Base-by-base conservation (phyloP, 2,888 invertebrate species). In the Lycophotia porphyrea region DNA sequence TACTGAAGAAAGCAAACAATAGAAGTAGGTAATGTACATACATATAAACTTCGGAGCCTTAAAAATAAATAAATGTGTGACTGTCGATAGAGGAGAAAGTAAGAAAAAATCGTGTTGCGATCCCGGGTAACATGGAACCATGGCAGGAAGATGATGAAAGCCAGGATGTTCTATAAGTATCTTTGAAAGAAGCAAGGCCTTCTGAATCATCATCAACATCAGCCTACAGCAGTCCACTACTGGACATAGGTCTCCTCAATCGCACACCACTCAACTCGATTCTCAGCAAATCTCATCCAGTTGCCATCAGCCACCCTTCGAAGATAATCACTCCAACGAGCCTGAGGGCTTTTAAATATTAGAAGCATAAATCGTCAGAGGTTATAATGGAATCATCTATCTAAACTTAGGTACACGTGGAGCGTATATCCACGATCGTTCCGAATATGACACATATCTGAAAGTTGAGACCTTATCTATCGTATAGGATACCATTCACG, bases 381-480 rank as follows among this genome's bases (percentile, higher is more conserved):
- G 34, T n/a, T 7, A 36, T 36, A 63, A 8, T 49, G 0, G 13
- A 63, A 36, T 31, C 34, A 63, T 67, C 13, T 47, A 36, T 8
- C 13, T 15, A 52, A 55, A 52, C 1, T 21, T 7, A 36, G 34
- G 42, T 39, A 49, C 21, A 49, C 2, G 24, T 42, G 34, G 2
- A 39, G n/a, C 24, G 15, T 75, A 65, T 81, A 77, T 72, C 52
- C 42, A 60, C 15, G 42, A 65, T 60, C 49, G 36, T 52, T 39
- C 27, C 31, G 2, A 80, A 70, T 77, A 67, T 71, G 77, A 63
- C 78, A 80, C 42, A 71, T 71, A 34, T 81, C 13, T 52, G 72
- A 69, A 77, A 58, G 55, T 24, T 64, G 74, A 68, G n/a, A 67
- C 55, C 11, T 66, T 80, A 67, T 71, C 77, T 76, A 47, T 60